Percentiles rank a stretch among this genome's conserved stretches.
Evolutionary conservation across 2,113 vertebrate genomes (phyloP).

Genomic region (Gymnorhina tibicen): DNA sequence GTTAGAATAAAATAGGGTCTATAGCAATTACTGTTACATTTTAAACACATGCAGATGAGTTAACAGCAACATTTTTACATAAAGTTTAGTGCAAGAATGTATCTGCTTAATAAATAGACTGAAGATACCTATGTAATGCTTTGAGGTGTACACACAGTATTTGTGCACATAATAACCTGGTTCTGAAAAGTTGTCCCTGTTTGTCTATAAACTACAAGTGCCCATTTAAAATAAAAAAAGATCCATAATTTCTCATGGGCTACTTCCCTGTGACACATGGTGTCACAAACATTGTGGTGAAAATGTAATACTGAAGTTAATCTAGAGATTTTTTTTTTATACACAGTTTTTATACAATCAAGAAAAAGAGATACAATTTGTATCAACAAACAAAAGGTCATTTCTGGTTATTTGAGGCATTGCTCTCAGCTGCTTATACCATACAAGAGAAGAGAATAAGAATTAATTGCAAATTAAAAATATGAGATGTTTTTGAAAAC

Average conservation of each 20-base stretch:
- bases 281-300: slow-evolving; percentile 94
- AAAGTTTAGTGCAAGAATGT: slow-evolving; percentile 65
- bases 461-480: slow-evolving; percentile 59
- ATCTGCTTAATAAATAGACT: slow-evolving; percentile 70
- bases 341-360: slow-evolving; percentile 97
- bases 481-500: slow-evolving; percentile 2
- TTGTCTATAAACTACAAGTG: slow-evolving; percentile 84
- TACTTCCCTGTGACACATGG: slow-evolving; percentile 95
- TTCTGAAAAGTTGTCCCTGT: slow-evolving; percentile 75
- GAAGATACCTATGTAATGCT: slow-evolving; percentile 76
- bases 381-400: slow-evolving; percentile 99
- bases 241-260: slow-evolving; percentile 80
- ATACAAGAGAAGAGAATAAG: slow-evolving; percentile 64
- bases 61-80: slow-evolving; percentile 58
- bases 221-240: slow-evolving; percentile 76
- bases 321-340: slow-evolving; percentile 76
- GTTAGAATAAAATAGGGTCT: slow-evolving; percentile 42
- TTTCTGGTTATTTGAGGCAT: slow-evolving; percentile 96
- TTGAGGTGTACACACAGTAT: slow-evolving; percentile 75
- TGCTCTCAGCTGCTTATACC: slow-evolving; percentile 86
- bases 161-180: slow-evolving; percentile 76
- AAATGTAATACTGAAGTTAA: slow-evolving; percentile 88
- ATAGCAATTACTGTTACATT: slow-evolving; percentile 40
- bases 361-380: slow-evolving; percentile 99
- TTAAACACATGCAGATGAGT: slow-evolving; percentile 68